Conservation (phyloP, 2,113 vertebrate species). For the Centropus bengalensis region DNA sequence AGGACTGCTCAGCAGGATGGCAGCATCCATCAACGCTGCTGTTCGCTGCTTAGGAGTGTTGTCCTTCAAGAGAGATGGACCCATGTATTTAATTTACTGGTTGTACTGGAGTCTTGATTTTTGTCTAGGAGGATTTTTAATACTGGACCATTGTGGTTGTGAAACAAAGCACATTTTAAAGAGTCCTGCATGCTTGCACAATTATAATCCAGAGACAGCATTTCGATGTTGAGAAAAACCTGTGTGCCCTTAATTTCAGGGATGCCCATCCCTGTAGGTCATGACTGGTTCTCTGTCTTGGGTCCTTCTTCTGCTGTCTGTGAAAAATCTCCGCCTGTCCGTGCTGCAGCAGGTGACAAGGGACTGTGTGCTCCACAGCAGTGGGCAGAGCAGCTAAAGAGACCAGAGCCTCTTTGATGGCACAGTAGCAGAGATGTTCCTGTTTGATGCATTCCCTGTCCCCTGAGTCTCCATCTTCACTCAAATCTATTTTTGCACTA, state of each 20-base stretch:
- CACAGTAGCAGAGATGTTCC: neutral
- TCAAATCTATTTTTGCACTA: neutral
- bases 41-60: neutral
- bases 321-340: neutral
- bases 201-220: neutral
- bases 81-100: neutral
- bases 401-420: neutral
- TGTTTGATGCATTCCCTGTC: neutral
- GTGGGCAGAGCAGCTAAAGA: neutral
- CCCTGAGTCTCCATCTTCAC: neutral
- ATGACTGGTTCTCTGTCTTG: neutral
- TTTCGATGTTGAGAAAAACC: neutral
- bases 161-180: neutral
- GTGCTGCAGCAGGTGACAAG: neutral
- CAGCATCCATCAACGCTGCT: neutral
- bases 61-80: neutral
- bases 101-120: neutral
- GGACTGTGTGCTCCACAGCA: neutral
- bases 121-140: neutral
- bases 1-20: neutral
- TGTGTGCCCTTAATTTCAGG: neutral
- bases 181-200: neutral
- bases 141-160: neutral
- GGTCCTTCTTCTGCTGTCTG: fast-evolving
- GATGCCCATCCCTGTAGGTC: neutral